Base-by-base conservation (phyloP, 2,888 invertebrate species). In the Tenthredo mesomela region DNA sequence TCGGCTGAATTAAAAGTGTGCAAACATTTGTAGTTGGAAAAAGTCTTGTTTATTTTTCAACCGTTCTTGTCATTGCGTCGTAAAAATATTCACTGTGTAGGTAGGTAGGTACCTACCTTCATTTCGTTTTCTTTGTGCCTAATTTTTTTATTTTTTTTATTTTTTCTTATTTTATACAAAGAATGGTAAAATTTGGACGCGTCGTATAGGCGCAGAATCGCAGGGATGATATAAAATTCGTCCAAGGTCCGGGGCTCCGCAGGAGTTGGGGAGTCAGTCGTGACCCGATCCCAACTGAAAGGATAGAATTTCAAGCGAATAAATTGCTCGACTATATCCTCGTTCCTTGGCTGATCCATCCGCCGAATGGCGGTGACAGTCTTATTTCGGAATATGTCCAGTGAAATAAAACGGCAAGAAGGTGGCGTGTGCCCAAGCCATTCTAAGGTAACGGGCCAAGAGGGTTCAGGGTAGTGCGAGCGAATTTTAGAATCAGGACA, bases 301-400 rank as follows among this genome's bases (percentile, higher is more conserved):
- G 85, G 84, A 86, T 84, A 86, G 84, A 85, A 85, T 85, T 85
- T 83, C 75, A 54, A 73, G 85, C 18, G 82, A 75, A 85, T 85
- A 85, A 85, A 85, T 85, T 43, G 85, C 71, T 18, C 33, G 75
- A 54, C 82, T 82, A 83, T 83, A 65, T 67, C 71, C 25, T 18
- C 82, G 29, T 21, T n/a, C 50, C 50, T 29, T 12, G 67, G 82
- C 50, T 61, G 82, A 73, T 71, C 82, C 61, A 29, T 43, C 10
- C 40, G 29, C 29, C 18, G 83, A 82, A 83, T 61, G 50, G 65
- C 65, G 29, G 18, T 83, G 82, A 83, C 85, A 84, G 82, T 85
- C 78, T 84, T 85, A 85, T 83, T 83, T 50, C 67, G 75, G 80
- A 85, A 85, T 75, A 83, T 37, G 85, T 73, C 82, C 82, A 70